Evolutionary conservation across 1,140 invertebrate genomes (phyloP).

Genomic region (Drosophila kepulauana): DNA sequence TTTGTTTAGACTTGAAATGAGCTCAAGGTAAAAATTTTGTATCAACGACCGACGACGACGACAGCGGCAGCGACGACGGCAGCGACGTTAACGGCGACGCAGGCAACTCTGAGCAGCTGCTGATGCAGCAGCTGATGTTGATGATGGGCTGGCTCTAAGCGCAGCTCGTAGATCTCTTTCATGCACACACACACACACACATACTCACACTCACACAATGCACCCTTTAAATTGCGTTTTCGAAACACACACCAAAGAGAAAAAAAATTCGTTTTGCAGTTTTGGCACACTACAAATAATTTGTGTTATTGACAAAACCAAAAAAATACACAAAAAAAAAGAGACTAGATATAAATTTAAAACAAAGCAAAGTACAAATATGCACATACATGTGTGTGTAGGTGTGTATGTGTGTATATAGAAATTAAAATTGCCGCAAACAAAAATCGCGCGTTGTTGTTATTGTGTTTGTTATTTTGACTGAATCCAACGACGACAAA

Average conservation of each 20-base stretch:
- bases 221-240: too few relatives aligned
- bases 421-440: conserved; percentile 40
- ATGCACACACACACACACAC: conserved; percentile 17
- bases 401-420: conserved; percentile 11
- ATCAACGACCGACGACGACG: conserved; percentile 59
- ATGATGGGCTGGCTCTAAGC: conserved; percentile 34
- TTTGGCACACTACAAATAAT: conserved; percentile 36
- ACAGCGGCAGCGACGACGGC: conserved; percentile 13
- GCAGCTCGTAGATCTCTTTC: conserved; percentile 24
- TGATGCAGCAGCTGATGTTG: conserved; percentile 8
- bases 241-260: conserved; percentile 9
- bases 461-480: conserved; percentile 66
- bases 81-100: conserved; percentile 14
- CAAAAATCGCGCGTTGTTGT: conserved; percentile 53
- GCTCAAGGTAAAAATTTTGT: conserved; percentile 77
- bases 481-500: conserved; percentile 55
- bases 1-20: conserved; percentile 76
- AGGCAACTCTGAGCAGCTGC: conserved; percentile 43
- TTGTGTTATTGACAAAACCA: conserved; percentile 13
- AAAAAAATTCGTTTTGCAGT: conserved; percentile 10
- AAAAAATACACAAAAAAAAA: neutral
- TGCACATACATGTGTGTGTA: conserved; percentile 6
- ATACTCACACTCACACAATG: conserved; percentile 4
- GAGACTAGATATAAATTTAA: neutral
- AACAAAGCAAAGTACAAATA: neutral